Evolutionary conservation across 2,113 vertebrate genomes (phyloP).

Genomic region (Empidonax traillii): DNA sequence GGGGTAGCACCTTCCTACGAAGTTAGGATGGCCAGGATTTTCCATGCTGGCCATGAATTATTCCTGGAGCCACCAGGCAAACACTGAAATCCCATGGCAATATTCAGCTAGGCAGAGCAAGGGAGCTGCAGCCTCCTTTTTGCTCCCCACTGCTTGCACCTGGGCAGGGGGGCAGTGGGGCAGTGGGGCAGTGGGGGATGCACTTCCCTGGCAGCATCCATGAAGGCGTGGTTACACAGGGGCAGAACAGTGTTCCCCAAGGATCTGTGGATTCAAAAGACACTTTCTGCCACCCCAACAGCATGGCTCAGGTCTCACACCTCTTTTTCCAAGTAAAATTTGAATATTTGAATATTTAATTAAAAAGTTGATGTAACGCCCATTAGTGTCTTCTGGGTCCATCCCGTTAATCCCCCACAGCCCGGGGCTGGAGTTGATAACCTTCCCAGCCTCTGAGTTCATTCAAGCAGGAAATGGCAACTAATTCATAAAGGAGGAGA

Average conservation of each 20-base stretch:
- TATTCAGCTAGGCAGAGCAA: background rate
- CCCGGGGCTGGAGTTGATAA: background rate
- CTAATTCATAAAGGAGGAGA: background rate
- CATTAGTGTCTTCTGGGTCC: background rate
- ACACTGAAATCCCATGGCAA: background rate
- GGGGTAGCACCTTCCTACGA: accelerated
- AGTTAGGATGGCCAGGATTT: background rate
- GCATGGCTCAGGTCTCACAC: background rate
- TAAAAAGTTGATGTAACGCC: background rate
- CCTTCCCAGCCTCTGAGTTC: background rate
- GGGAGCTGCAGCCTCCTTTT: background rate
- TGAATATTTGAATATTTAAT: background rate
- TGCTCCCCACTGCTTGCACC: accelerated
- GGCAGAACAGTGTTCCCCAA: background rate
- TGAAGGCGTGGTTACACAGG: accelerated
- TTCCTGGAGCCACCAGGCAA: background rate
- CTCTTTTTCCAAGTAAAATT: background rate
- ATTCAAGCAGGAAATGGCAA: slow-evolving; percentile 7
- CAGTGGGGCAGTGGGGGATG: accelerated
- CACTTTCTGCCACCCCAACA: background rate
- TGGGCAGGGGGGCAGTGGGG: too few relatives aligned
- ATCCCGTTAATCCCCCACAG: background rate
- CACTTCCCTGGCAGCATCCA: background rate
- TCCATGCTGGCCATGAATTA: background rate
- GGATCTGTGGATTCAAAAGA: background rate